Evolutionary conservation across 2,888 invertebrate genomes (phyloP).

Genomic region (Dinocampus coccinellae): DNA sequence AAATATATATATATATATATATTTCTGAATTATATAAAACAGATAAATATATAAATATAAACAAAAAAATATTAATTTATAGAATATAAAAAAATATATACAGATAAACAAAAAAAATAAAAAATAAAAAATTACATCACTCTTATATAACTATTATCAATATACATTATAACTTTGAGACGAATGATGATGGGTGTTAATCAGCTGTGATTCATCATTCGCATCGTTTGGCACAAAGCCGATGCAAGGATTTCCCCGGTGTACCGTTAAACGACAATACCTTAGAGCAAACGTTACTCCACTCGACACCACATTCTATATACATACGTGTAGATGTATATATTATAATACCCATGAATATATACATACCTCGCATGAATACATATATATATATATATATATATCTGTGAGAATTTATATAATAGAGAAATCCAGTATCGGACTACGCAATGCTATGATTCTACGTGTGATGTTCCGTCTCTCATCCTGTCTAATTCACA

Average conservation of each 20-base stretch:
- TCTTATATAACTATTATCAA: neutral
- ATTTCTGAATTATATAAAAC: too few relatives aligned
- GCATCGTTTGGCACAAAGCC: slow-evolving; percentile 17
- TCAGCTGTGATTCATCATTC: slow-evolving; percentile 18
- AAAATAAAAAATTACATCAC: neutral
- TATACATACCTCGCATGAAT: neutral
- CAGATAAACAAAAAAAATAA: neutral
- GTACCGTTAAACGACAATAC: slow-evolving; percentile 23
- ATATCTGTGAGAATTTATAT: neutral
- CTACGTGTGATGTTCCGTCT: neutral
- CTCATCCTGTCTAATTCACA: too few relatives aligned
- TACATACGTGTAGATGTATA: neutral
- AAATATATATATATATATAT: neutral
- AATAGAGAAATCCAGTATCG: slow-evolving; percentile 19
- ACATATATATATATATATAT: slow-evolving; percentile 13
- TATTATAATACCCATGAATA: neutral
- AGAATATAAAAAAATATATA: too few relatives aligned
- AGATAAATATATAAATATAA: too few relatives aligned
- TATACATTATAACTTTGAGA: neutral
- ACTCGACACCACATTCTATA: slow-evolving; percentile 9
- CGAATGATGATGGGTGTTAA: slow-evolving; percentile 15
- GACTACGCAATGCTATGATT: slow-evolving; percentile 9
- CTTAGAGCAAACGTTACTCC: slow-evolving; percentile 30
- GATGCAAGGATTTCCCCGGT: slow-evolving; percentile 26
- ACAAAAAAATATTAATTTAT: too few relatives aligned